Percentiles rank a stretch among this genome's conserved stretches.
These are phyloP conservation scores for Eupithecia subumbrata DNA, from an alignment of 2,888 invertebrate species.

Conservation along the genomic window DNA sequence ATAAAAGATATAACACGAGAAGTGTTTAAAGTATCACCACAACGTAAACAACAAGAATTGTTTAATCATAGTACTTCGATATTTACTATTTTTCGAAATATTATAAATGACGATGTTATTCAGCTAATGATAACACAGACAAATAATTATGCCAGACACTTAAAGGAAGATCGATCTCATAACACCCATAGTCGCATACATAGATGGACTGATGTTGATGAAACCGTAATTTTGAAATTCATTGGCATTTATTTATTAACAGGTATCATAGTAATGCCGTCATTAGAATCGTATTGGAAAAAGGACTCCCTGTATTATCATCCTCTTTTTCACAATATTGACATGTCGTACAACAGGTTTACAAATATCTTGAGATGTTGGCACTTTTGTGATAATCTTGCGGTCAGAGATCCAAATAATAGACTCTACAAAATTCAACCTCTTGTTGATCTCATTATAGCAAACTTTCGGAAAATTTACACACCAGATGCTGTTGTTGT, in stretches of 20 bases:
- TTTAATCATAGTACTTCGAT: conserved; percentile 17
- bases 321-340: conserved; percentile 37
- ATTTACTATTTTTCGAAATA: conserved; percentile 20
- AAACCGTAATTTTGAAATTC: conserved; percentile 23
- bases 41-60: conserved; percentile 20
- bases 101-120: conserved; percentile 21
- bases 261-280: conserved; percentile 32
- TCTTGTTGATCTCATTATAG: conserved; percentile 31
- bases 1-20: conserved; percentile 17
- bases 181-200: conserved; percentile 16
- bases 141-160: conserved; percentile 18
- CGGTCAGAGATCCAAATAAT: conserved; percentile 31
- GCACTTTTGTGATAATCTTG: conserved; percentile 37
- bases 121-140: conserved; percentile 20
- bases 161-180: conserved; percentile 20
- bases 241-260: conserved; percentile 31
- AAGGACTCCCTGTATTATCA: conserved; percentile 36
- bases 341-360: conserved; percentile 38
- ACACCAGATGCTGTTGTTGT: conserved; percentile 32
- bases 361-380: conserved; percentile 34
- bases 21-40: conserved; percentile 14
- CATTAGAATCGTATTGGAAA: conserved; percentile 40
- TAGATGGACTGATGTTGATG: conserved; percentile 14
- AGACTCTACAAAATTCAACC: conserved; percentile 35
- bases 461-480: conserved; percentile 32